A percentile compares a stretch with the other conserved stretches of the same genome.
Conservation (phyloP, 35 echinoderm and acorn worm genomes). For the Lytechinus variegatus region DNA sequence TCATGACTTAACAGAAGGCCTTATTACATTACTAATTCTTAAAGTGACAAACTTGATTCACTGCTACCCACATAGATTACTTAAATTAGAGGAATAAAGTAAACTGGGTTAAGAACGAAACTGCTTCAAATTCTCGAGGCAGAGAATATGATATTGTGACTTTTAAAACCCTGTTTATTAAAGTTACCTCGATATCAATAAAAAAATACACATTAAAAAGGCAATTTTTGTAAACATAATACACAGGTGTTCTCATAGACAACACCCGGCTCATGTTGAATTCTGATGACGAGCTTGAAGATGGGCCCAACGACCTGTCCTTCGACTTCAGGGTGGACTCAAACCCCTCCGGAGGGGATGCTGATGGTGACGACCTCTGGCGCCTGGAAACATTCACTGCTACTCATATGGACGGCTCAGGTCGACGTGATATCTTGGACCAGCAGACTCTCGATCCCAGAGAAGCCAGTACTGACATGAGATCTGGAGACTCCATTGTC, state of each 20-base stretch:
- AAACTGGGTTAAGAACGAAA: no score
- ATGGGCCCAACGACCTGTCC: slow-evolving; percentile 36
- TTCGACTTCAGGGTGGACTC: slow-evolving; percentile 64
- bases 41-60: no score
- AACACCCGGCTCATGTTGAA: neutral
- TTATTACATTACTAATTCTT: no score
- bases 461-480: slow-evolving; percentile 50
- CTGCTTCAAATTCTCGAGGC: no score
- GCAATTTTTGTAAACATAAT: no score
- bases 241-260: neutral
- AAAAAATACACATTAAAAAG: no score
- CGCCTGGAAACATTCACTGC: slow-evolving; percentile 65
- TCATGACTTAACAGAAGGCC: no score
- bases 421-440: slow-evolving; percentile 51
- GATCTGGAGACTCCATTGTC: slow-evolving; percentile 44
- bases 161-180: no score
- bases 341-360: slow-evolving; percentile 58
- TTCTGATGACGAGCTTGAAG: slow-evolving; percentile 22
- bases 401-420: slow-evolving; percentile 49
- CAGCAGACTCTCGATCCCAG: slow-evolving; percentile 60
- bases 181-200: no score
- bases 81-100: no score
- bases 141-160: no score
- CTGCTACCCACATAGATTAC: no score
- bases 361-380: slow-evolving; percentile 75